Evolutionary conservation across 2,113 vertebrate species (phyloP).

Genomic region (Spheniscus mendiculus): DNA sequence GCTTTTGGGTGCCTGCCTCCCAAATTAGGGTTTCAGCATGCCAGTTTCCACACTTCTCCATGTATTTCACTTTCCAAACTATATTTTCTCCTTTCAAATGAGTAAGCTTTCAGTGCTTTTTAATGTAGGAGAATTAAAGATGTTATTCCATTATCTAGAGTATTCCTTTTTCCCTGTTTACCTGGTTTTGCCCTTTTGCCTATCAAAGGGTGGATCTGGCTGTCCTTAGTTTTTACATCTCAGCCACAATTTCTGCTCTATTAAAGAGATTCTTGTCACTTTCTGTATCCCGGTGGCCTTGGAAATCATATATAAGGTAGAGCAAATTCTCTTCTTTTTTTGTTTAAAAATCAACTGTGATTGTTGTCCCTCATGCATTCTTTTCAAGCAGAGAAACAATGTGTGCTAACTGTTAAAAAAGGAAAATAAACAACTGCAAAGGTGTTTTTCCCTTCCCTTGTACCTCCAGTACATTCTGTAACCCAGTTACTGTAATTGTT

Average conservation of each 20-base stretch:
- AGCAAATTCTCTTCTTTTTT: neutral
- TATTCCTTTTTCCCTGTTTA: neutral
- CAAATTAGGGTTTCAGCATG: neutral
- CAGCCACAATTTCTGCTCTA: neutral
- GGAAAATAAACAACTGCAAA: neutral
- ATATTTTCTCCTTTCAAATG: neutral
- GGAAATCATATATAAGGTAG: neutral
- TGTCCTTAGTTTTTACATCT: neutral
- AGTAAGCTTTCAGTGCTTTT: neutral
- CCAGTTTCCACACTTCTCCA: neutral
- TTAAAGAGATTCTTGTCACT: neutral
- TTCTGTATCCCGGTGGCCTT: neutral
- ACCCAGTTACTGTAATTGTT: conserved; percentile 4
- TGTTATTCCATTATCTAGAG: neutral
- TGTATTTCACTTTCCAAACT: neutral
- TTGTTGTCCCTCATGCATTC: neutral
- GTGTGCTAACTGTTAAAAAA: neutral
- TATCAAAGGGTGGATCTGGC: neutral
- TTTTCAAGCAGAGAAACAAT: neutral
- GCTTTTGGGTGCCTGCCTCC: neutral
- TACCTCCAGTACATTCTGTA: neutral
- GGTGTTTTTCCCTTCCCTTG: neutral
- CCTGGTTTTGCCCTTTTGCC: neutral
- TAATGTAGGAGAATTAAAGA: neutral
- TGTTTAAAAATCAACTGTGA: neutral